These are phyloP conservation scores for Trachythela sp. DNA, from an alignment of 64 coral and sea anemone genomes.

Conservation along the genomic window DNA sequence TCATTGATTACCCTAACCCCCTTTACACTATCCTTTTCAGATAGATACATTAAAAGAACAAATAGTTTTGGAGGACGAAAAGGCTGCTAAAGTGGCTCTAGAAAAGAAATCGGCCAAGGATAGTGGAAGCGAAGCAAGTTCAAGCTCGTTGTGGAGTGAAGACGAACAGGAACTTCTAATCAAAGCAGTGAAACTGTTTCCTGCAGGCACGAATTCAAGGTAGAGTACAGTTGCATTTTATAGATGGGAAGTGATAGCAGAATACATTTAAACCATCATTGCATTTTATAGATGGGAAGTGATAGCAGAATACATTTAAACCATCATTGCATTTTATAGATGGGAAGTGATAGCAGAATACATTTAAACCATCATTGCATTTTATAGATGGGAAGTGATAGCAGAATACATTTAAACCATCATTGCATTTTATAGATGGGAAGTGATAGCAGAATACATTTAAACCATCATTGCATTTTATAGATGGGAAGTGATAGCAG, in stretches of 20 bases:
- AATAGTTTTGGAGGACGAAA: not conserved
- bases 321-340: too few relatives aligned
- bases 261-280: not conserved
- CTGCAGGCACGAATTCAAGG: conserved; percentile 90
- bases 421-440: too few relatives aligned
- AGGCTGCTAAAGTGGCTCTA: not conserved
- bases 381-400: too few relatives aligned
- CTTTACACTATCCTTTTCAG: not conserved
- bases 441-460: conserved; percentile 89
- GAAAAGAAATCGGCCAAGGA: not conserved
- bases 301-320: conserved; percentile 91
- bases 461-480: conserved; percentile 88
- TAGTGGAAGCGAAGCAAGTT: not conserved
- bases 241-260: too few relatives aligned
- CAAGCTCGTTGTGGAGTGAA: conserved; percentile 47
- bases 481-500: conserved; percentile 86
- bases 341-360: conserved; percentile 92
- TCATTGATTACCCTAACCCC: too few relatives aligned
- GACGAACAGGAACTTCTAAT: conserved; percentile 82
- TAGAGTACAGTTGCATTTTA: not conserved
- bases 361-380: conserved; percentile 82
- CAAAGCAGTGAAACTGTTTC: conserved; percentile 93
- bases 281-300: conserved; percentile 35
- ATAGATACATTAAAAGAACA: not conserved
- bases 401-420: conserved; percentile 87